Percentiles rank a stretch among this genome's conserved stretches.
phyloP scores from a whole-genome alignment of 2,113 vertebrate genomes.

The Eulacestoma nigropectus region DNA sequence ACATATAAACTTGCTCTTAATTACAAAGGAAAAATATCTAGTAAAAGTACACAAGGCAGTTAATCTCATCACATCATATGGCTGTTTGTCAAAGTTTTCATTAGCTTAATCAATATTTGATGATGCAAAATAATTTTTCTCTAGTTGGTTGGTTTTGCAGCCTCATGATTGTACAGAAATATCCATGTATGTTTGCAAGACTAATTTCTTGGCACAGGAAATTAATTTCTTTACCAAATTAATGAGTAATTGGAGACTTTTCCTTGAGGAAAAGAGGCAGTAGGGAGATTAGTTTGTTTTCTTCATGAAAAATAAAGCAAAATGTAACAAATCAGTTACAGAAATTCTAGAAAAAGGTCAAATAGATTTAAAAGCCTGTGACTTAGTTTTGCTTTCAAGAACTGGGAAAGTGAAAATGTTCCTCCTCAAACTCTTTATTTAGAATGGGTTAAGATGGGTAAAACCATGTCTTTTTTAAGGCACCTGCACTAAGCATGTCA shows the following conservation, averaged over 20 bases:
- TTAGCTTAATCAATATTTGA: constrained; percentile 47
- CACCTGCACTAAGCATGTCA: not conserved
- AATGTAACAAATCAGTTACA: not conserved
- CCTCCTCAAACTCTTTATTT: not conserved
- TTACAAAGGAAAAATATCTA: constrained; percentile 14
- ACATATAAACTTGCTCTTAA: not conserved
- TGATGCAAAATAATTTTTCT: not conserved
- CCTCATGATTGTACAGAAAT: not conserved
- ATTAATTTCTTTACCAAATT: not conserved
- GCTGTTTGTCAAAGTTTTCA: constrained; percentile 14
- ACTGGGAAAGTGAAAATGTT: not conserved
- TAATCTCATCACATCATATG: not conserved
- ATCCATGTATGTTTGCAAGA: not conserved
- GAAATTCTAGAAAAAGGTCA: not conserved
- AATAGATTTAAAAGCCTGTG: not conserved
- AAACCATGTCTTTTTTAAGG: not conserved
- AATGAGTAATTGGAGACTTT: not conserved
- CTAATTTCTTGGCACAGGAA: not conserved
- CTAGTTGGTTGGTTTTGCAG: not conserved
- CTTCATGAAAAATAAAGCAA: not conserved
- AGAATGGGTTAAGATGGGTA: not conserved
- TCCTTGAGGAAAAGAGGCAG: not conserved
- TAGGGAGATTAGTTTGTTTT: not conserved
- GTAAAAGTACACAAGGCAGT: not conserved
- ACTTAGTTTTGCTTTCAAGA: not conserved